Conservation (phyloP, 1,140 invertebrate species). For the Prorops nasuta region DNA sequence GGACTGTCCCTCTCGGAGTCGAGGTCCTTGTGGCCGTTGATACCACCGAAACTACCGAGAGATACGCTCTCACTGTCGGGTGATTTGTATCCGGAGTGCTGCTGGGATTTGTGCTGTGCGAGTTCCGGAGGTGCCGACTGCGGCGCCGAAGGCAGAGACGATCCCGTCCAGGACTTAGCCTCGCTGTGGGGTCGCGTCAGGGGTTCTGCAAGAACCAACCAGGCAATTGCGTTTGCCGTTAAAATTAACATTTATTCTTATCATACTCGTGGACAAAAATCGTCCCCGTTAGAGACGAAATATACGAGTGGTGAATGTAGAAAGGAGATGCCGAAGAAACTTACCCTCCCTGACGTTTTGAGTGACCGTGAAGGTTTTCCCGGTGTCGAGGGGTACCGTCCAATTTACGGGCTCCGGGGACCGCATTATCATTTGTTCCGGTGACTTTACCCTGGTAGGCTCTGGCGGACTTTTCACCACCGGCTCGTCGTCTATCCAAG, state of each 20-base stretch:
- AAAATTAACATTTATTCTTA: constrained; percentile 5
- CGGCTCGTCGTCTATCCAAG: constrained; percentile 64
- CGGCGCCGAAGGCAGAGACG: constrained; percentile 63
- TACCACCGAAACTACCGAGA: constrained; percentile 50
- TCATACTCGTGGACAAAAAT: no score
- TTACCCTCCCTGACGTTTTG: constrained; percentile 86
- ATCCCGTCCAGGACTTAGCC: constrained; percentile 67
- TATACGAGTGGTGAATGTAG: no score
- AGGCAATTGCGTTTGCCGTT: not conserved
- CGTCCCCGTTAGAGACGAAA: no score
- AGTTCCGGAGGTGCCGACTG: constrained; percentile 68
- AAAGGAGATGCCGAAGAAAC: no score
- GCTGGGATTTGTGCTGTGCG: constrained; percentile 55
- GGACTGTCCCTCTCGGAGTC: constrained; percentile 51
- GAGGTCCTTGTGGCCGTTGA: constrained; percentile 53
- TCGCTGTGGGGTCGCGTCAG: constrained; percentile 68
- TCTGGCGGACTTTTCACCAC: constrained; percentile 87
- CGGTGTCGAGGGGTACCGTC: constrained; percentile 90
- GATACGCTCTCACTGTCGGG: constrained; percentile 55
- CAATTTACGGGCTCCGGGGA: constrained; percentile 91
- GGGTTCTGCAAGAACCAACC: constrained; percentile 34
- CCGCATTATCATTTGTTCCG: constrained; percentile 87
- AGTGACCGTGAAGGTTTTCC: constrained; percentile 88
- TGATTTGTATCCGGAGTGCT: constrained; percentile 54
- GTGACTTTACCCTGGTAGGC: constrained; percentile 87